Base-by-base conservation (phyloP, 2,797 vertebrate species). In the Pogoniulus pusillus region DNA sequence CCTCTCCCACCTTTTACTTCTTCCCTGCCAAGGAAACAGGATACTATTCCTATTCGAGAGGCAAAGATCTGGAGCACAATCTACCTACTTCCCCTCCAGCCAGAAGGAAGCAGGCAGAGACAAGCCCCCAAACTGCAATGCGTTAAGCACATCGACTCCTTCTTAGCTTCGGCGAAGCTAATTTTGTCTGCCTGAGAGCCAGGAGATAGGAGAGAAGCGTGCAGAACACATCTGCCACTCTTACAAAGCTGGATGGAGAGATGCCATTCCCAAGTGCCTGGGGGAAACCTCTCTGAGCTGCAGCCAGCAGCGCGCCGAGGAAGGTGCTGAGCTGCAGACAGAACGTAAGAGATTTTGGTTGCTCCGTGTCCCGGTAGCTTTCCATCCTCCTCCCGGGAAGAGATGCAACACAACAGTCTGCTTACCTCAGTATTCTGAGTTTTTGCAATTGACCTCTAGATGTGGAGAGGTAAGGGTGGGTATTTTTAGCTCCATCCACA, bases 361-460 rank as follows among this genome's bases (percentile, higher is more conserved):
- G 60, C 35, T 47, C 32, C 7, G 20, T 16, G 39, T 74, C 77
- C 84, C 51, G 51, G 39, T 13, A 89, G 81, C 34, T 91, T 75
- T 62, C 85, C 54, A 51, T 57, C 84, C 45, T 85, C 30, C 63
- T 94, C 68, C 83, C 73, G 69, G 54, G 83, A 92, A 90, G 53
- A 90, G 90, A 85, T 24, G 23, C 49, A 75, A 37, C 20, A 81
- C 59, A 91, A 51, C 49, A 76, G 71, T 59, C 71, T 91, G 76
- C 65, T 90, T 87, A 60, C 82, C 78, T 95, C 79, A 69, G 76
- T 93, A 74, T 91, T 95, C 80, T 90, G 76, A 94, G 13, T 39
- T 96, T 96, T 95, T 93, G 92, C 87, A 90, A 51, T 84, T 95
- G 89, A 96, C 87, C 89, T 92, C 92, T 92, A 93, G 93, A 77